A percentile compares a stretch with the other conserved stretches of the same genome.
phyloP scores from a whole-genome alignment of 2,113 vertebrate genomes.

The Turdus rufiventris region DNA sequence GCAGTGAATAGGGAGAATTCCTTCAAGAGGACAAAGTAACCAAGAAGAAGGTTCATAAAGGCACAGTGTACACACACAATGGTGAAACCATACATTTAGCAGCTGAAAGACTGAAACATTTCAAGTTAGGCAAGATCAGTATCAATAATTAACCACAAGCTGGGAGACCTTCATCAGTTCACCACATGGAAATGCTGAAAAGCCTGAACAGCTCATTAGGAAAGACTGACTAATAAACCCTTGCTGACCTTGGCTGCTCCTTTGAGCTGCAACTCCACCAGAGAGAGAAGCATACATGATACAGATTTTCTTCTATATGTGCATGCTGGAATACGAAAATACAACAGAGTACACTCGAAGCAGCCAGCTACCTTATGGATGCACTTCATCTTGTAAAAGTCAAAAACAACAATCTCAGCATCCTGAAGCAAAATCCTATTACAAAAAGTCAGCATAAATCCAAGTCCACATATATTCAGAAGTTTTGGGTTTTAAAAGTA shows the following conservation, averaged over 20 bases:
- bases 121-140: neutral
- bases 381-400: neutral
- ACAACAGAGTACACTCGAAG: neutral
- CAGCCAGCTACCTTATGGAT: neutral
- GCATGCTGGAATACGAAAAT: neutral
- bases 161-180: constrained; percentile 50
- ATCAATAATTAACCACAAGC: constrained; percentile 49
- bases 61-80: neutral
- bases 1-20: neutral
- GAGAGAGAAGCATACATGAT: neutral
- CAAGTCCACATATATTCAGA: neutral
- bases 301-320: neutral
- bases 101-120: neutral
- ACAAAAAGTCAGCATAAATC: neutral
- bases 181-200: constrained; percentile 50
- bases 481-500: neutral
- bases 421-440: neutral
- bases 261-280: neutral
- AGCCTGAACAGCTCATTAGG: constrained; percentile 44
- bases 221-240: constrained; percentile 52
- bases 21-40: neutral
- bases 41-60: neutral
- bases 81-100: neutral
- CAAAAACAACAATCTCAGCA: neutral
- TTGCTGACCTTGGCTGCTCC: constrained; percentile 42